Evolutionary conservation across 2,797 vertebrate species (phyloP).

Genomic region (Novumbra hubbsi): DNA sequence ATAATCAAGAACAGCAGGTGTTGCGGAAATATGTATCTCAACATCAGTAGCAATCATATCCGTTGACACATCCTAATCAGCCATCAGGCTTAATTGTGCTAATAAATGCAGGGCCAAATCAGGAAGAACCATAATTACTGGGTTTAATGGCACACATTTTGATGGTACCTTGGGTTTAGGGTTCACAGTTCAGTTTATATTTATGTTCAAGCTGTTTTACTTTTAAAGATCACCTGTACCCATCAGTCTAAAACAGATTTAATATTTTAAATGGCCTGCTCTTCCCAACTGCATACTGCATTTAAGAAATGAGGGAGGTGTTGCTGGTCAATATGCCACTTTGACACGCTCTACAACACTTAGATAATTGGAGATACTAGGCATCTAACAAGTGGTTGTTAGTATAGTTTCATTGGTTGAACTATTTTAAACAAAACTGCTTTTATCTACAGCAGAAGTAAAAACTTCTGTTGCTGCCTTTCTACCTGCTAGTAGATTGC

Average conservation of each 20-base stretch:
- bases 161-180: not conserved
- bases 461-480: no score
- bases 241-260: not conserved
- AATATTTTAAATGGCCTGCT: not conserved
- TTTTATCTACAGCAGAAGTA: not conserved
- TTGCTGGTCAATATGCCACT: not conserved
- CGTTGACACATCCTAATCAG: constrained; percentile 78
- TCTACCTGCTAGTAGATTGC: no score
- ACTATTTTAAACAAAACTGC: not conserved
- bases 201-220: not conserved
- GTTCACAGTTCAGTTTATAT: not conserved
- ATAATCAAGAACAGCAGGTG: constrained; percentile 78
- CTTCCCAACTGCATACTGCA: not conserved
- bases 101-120: constrained; percentile 75
- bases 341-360: not conserved
- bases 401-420: constrained; percentile 8
- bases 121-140: constrained; percentile 74
- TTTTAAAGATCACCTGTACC: not conserved
- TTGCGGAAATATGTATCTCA: constrained; percentile 70
- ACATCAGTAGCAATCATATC: constrained; percentile 73
- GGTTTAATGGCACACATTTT: constrained; percentile 21
- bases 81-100: constrained; percentile 81
- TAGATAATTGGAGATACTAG: constrained; percentile 20
- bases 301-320: not conserved
- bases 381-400: constrained; percentile 35